These are phyloP conservation scores for Drosophila serrata DNA, from an alignment of 1,140 invertebrate genomes.

Conservation along the genomic window DNA sequence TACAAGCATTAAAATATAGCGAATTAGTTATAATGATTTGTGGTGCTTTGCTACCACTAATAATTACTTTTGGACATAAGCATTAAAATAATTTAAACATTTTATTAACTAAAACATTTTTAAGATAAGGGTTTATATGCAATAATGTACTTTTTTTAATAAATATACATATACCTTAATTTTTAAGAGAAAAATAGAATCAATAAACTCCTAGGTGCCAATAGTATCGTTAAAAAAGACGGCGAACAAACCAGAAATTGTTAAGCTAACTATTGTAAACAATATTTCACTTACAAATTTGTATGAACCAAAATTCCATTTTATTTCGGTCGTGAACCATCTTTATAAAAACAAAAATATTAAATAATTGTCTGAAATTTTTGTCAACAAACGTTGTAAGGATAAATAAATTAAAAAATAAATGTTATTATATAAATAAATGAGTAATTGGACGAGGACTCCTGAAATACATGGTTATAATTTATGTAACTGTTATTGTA, in stretches of 20 bases:
- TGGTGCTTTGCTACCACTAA: conserved; percentile 87
- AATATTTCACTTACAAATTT: no score
- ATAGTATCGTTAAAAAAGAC: background rate
- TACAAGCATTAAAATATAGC: conserved; percentile 88
- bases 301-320: no score
- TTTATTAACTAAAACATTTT: background rate
- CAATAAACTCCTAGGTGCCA: background rate
- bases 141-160: conserved; percentile 4
- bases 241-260: background rate
- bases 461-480: no score
- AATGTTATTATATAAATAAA: no score
- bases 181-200: background rate
- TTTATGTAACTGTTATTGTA: no score
- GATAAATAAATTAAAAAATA: no score
- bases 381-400: no score
- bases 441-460: no score
- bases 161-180: background rate
- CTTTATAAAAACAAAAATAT: no score
- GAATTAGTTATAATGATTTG: conserved; percentile 93
- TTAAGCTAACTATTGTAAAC: no score
- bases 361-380: no score
- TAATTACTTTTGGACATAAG: conserved; percentile 96
- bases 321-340: no score
- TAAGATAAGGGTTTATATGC: background rate
- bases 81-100: conserved; percentile 87